phyloP scores from a whole-genome alignment of 1,140 invertebrate genomes.

The Panagrolaimus sp. region DNA sequence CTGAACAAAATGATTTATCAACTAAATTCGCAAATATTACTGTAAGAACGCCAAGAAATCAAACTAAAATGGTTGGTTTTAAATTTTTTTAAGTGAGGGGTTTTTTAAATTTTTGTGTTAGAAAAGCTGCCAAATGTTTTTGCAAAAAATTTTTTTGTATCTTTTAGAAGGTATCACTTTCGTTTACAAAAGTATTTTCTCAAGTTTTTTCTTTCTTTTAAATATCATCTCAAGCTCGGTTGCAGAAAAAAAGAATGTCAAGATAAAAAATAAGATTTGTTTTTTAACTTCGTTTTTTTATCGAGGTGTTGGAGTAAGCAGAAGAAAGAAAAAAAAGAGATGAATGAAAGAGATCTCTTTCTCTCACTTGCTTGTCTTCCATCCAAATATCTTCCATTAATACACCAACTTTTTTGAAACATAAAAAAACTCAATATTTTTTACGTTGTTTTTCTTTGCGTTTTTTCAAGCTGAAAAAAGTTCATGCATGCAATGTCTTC shows the following conservation, averaged over 20 bases:
- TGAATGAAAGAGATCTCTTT: constrained; percentile 5
- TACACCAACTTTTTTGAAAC: too few relatives aligned
- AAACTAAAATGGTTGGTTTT: constrained; percentile 7
- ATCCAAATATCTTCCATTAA: too few relatives aligned
- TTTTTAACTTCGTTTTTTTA: background rate
- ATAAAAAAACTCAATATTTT: too few relatives aligned
- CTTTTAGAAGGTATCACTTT: too few relatives aligned
- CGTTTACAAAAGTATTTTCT: too few relatives aligned
- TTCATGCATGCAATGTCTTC: too few relatives aligned
- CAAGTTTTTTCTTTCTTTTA: background rate
- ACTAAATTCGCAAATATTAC: constrained; percentile 2
- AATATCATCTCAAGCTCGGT: background rate
- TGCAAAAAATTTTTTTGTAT: background rate
- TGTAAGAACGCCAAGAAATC: background rate
- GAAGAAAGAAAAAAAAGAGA: background rate
- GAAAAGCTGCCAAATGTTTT: background rate
- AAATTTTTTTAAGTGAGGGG: constrained; percentile 7
- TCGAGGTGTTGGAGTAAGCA: background rate
- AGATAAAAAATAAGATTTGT: constrained; percentile 4
- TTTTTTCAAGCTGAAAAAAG: too few relatives aligned
- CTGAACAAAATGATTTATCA: background rate
- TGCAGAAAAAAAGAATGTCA: background rate
- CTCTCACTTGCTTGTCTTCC: too few relatives aligned
- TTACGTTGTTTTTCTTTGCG: too few relatives aligned
- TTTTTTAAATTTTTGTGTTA: background rate